These are phyloP conservation scores for Clusia tigrina DNA, from an alignment of 2,888 invertebrate genomes.

Conservation along the genomic window DNA sequence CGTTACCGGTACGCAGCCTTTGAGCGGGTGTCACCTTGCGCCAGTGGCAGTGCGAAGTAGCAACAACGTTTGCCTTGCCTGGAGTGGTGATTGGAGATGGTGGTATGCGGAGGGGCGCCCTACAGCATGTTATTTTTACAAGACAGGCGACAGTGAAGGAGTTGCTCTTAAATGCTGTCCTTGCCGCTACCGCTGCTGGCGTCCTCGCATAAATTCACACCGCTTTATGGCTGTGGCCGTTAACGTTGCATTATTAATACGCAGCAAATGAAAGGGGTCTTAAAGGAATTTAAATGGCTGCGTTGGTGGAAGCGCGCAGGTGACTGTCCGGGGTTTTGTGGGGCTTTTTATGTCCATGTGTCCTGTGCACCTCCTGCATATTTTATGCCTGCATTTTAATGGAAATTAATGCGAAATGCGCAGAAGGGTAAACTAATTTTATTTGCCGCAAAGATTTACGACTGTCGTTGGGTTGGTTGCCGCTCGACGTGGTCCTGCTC, in stretches of 20 bases:
- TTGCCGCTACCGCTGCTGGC: conserved; percentile 2
- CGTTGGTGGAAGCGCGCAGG: background rate
- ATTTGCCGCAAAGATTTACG: conserved; percentile 28
- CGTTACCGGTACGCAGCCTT: too few relatives aligned
- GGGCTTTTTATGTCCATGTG: conserved; percentile 2
- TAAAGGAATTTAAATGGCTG: conserved; percentile 28
- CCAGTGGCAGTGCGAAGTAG: too few relatives aligned
- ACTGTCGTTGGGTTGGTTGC: background rate
- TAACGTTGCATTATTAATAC: conserved; percentile 53
- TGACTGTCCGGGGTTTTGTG: background rate
- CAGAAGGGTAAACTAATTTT: conserved; percentile 66
- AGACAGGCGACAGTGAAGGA: too few relatives aligned
- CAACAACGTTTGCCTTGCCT: too few relatives aligned
- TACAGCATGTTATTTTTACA: too few relatives aligned
- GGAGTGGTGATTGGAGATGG: too few relatives aligned
- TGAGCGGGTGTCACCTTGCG: too few relatives aligned
- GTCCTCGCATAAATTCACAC: conserved; percentile 14
- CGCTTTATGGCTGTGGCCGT: background rate
- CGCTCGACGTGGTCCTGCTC: background rate
- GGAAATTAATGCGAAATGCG: conserved; percentile 80
- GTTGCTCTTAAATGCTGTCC: background rate
- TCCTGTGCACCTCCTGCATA: conserved; percentile 48
- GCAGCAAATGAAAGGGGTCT: conserved; percentile 54
- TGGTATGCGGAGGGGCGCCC: too few relatives aligned
- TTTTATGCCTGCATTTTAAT: conserved; percentile 61